Conservation (phyloP, 2,888 invertebrate species). For the Elegia similella region DNA sequence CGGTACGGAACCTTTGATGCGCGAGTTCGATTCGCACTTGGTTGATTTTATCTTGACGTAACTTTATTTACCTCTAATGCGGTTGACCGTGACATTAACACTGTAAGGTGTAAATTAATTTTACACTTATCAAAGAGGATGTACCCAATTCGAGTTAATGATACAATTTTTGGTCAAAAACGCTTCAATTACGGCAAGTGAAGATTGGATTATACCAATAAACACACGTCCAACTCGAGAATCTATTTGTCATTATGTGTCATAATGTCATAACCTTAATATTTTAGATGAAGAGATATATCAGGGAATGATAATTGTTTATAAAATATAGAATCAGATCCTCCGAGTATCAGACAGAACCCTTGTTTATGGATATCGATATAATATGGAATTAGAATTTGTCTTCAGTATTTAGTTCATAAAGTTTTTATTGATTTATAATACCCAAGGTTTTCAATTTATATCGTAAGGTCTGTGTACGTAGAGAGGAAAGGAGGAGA, state of each 20-base stretch:
- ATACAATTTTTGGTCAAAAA: conserved; percentile 14
- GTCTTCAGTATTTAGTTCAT: too few species aligned
- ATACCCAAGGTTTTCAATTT: not conserved
- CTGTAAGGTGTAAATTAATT: conserved; percentile 17
- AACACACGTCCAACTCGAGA: not conserved
- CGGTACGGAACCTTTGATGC: too few species aligned
- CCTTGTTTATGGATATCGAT: too few species aligned
- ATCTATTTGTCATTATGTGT: not conserved
- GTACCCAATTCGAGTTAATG: conserved; percentile 15
- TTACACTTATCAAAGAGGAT: conserved; percentile 22
- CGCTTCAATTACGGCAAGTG: not conserved
- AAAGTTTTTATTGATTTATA: too few species aligned
- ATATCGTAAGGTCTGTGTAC: not conserved
- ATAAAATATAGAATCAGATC: too few species aligned
- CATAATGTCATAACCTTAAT: not conserved
- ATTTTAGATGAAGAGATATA: too few species aligned
- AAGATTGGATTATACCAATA: conserved; percentile 4
- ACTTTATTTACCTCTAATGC: not conserved
- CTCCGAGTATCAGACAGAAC: too few species aligned
- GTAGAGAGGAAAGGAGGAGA: not conserved
- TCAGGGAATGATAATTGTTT: too few species aligned
- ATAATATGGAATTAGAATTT: too few species aligned
- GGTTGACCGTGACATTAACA: conserved; percentile 8
- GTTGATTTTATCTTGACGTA: not conserved
- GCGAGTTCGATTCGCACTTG: too few species aligned